These are phyloP conservation scores for Chionomys nivalis DNA, from an alignment of 2,113 vertebrate genomes.

Conservation along the genomic window DNA sequence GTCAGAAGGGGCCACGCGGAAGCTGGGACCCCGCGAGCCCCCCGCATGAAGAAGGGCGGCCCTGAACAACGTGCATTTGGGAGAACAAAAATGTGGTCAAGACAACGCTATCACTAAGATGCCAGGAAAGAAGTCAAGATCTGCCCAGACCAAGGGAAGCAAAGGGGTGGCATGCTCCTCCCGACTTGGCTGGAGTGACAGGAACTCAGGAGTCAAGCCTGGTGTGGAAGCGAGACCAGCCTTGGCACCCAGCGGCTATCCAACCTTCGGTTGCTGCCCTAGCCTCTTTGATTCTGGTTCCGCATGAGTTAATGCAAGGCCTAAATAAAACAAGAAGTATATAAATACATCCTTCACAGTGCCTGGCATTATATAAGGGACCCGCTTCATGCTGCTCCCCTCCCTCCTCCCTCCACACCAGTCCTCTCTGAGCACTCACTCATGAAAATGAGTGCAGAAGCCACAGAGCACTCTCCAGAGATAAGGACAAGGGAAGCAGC, in stretches of 20 bases:
- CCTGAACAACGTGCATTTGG: neutral
- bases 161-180: neutral
- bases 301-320: neutral
- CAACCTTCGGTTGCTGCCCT: neutral
- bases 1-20: neutral
- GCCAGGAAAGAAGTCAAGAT: neutral
- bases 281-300: neutral
- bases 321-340: constrained; percentile 21
- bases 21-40: neutral
- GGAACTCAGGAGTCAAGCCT: neutral
- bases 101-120: neutral
- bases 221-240: neutral
- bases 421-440: neutral
- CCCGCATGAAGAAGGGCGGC: neutral
- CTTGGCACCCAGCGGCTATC: neutral
- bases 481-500: neutral
- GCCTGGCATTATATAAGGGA: neutral
- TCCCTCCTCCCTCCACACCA: neutral
- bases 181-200: neutral
- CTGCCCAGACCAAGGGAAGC: neutral
- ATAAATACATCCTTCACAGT: neutral
- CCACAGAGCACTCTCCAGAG: neutral
- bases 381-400: neutral
- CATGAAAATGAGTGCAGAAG: neutral
- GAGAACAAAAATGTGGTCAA: too few relatives aligned